Evolutionary conservation across 2,113 vertebrate genomes (phyloP).

Genomic region (Oenanthe melanoleuca): DNA sequence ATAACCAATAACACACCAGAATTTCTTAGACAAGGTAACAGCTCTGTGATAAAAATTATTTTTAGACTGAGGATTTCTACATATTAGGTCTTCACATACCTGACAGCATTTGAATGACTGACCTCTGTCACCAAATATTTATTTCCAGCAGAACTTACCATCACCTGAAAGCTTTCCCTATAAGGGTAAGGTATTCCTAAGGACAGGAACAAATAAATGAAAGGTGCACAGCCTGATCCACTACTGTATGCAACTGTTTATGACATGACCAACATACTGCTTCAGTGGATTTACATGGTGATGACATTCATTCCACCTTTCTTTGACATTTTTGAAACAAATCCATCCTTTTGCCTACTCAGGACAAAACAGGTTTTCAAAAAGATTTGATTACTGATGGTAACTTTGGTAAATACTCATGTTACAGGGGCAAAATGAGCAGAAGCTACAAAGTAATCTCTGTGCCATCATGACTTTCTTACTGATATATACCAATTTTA

Average conservation of each 20-base stretch:
- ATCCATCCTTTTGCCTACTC: neutral
- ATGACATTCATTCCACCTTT: neutral
- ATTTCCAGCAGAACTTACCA: neutral
- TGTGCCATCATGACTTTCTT: neutral
- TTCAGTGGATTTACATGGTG: neutral
- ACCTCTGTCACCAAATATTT: neutral
- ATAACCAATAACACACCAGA: neutral
- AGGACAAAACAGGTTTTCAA: neutral
- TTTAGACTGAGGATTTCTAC: neutral
- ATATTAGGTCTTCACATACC: neutral
- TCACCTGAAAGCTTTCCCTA: neutral
- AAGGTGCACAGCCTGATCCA: neutral
- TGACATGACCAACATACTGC: neutral
- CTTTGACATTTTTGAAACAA: neutral
- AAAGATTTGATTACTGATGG: neutral
- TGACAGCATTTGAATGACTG: neutral
- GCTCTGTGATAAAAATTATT: neutral
- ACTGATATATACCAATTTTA: neutral
- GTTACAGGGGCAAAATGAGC: neutral
- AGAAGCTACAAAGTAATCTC: neutral
- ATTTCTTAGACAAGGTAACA: neutral
- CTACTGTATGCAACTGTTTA: neutral
- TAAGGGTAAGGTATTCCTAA: neutral
- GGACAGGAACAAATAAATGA: neutral
- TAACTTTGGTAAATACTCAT: neutral